Evolutionary conservation across 2,113 vertebrate species (phyloP).

Genomic region (Cheilinus undulatus): DNA sequence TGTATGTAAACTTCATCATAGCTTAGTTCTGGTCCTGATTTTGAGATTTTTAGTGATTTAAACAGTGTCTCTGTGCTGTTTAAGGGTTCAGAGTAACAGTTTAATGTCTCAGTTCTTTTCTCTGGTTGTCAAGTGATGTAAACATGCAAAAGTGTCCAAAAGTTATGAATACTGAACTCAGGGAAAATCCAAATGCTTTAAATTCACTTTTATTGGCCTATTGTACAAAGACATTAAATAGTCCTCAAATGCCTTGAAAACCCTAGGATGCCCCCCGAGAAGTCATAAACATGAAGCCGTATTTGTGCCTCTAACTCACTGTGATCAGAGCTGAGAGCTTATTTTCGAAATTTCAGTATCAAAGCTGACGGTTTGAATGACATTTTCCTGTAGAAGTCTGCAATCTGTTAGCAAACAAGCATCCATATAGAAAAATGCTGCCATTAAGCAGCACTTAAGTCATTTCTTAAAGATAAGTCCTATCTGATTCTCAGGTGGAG

Average conservation of each 20-base stretch:
- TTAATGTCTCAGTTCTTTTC: no score
- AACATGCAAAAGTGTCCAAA: no score
- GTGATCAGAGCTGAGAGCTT: not conserved
- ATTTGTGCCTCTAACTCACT: not conserved
- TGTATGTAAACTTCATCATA: no score
- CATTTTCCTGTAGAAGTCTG: not conserved
- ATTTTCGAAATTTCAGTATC: not conserved
- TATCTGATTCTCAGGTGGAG: slow-evolving; percentile 78
- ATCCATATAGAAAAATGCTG: slow-evolving; percentile 57
- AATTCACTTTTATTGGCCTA: not conserved
- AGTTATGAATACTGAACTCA: no score
- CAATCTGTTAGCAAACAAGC: slow-evolving; percentile 34
- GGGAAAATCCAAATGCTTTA: no score
- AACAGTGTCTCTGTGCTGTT: no score
- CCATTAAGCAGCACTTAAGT: slow-evolving; percentile 50
- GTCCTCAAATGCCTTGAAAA: not conserved
- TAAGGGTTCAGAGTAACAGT: no score
- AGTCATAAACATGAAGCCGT: not conserved
- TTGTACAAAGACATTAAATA: not conserved
- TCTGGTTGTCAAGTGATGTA: no score
- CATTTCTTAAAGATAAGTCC: slow-evolving; percentile 59
- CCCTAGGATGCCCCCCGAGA: not conserved
- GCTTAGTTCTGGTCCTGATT: no score
- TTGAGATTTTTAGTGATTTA: no score
- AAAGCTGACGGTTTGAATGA: not conserved